Percentiles rank a stretch among this genome's conserved stretches.
Conservation (phyloP, 1,140 invertebrate genomes). For the Samia ricini region DNA sequence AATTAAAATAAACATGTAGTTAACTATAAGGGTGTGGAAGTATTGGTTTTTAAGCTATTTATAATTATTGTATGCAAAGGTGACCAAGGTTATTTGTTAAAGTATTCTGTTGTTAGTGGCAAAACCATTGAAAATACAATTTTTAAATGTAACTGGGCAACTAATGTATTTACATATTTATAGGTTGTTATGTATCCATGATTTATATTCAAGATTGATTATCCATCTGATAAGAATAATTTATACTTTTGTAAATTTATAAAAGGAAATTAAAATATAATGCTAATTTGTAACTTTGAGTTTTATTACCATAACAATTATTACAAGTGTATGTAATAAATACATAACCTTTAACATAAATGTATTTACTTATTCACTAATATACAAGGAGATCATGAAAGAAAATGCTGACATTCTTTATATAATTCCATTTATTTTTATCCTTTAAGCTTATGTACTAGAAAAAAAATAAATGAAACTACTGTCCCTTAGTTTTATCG, state of each 20-base stretch:
- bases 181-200: neutral
- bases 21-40: too few species aligned
- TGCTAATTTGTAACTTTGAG: neutral
- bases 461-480: conserved; percentile 74
- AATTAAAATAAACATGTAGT: conserved; percentile 18
- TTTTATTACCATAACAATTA: conserved; percentile 26
- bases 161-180: neutral
- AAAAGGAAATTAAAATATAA: conserved; percentile 10
- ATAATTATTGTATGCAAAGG: too few species aligned
- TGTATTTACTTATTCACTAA: conserved; percentile 6
- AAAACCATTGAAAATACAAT: too few species aligned
- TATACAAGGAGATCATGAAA: conserved; percentile 19
- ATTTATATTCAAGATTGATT: neutral
- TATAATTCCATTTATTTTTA: conserved; percentile 73
- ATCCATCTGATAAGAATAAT: conserved; percentile 1
- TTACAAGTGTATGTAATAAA: conserved; percentile 9
- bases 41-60: neutral
- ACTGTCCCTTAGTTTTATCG: conserved; percentile 76
- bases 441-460: conserved; percentile 45
- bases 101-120: too few species aligned
- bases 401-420: conserved; percentile 27
- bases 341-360: neutral
- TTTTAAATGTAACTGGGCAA: neutral
- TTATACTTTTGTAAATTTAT: conserved; percentile 10
- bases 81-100: neutral